Evolutionary conservation across 35 echinoderm and acorn worm species (phyloP).

Genomic region (Hemicentrotus pulcherrimus): DNA sequence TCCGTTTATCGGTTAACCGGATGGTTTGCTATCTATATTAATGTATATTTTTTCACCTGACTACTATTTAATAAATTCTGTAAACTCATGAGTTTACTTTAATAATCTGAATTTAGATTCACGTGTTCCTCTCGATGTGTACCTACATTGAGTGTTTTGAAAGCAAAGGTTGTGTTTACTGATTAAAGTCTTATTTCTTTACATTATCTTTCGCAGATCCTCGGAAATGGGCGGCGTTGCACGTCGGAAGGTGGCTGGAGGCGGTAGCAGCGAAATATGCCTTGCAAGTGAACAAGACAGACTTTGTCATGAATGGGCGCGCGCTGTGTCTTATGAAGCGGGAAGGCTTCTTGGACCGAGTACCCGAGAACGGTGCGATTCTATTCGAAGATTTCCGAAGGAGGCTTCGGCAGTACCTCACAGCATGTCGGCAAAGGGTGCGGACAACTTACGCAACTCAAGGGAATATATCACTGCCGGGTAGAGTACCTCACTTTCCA

Average conservation of each 20-base stretch:
- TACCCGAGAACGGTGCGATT: constrained; percentile 52
- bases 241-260: constrained; percentile 56
- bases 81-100: no score
- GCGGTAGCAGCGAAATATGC: constrained; percentile 47
- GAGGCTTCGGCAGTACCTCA: constrained; percentile 48
- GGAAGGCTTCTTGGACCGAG: constrained; percentile 58
- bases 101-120: no score
- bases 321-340: constrained; percentile 61
- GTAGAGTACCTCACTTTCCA: background rate
- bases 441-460: background rate
- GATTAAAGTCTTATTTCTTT: background rate
- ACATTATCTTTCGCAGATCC: constrained; percentile 54
- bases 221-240: constrained; percentile 56
- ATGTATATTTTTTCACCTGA: no score
- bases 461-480: background rate
- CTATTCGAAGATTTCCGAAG: constrained; percentile 65
- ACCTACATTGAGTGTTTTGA: no score
- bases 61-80: no score
- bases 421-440: constrained; percentile 35
- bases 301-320: constrained; percentile 66
- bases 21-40: no score
- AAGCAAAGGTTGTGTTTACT: background rate
- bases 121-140: no score
- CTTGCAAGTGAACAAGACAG: constrained; percentile 37
- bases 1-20: no score